These are phyloP conservation scores for Leptopilina clavipes DNA, from an alignment of 1,140 invertebrate genomes.

Conservation along the genomic window DNA sequence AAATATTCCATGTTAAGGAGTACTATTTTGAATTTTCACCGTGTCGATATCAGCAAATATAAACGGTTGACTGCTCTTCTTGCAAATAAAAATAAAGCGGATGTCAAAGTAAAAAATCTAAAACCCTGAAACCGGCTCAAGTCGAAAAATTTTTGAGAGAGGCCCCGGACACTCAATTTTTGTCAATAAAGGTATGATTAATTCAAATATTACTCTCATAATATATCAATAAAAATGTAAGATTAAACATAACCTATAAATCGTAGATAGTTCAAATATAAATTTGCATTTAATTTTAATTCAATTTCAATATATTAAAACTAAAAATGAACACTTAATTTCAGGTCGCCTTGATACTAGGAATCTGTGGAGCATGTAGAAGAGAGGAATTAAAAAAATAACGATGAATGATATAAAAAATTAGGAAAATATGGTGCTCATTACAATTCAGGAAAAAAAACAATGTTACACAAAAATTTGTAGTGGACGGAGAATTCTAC, in stretches of 20 bases:
- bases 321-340: too few relatives aligned
- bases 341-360: too few relatives aligned
- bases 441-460: conserved; percentile 36
- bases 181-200: conserved; percentile 42
- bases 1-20: conserved; percentile 35
- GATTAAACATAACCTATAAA: too few relatives aligned
- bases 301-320: too few relatives aligned
- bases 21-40: conserved; percentile 39
- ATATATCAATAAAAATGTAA: too few relatives aligned
- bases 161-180: not conserved
- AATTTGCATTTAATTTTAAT: too few relatives aligned
- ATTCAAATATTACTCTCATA: not conserved
- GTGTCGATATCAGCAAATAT: conserved; percentile 36
- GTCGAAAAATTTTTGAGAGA: conserved; percentile 40
- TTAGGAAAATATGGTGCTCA: conserved; percentile 6
- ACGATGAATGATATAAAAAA: not conserved
- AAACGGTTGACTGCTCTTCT: conserved; percentile 37
- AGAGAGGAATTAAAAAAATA: too few relatives aligned
- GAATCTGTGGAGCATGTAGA: too few relatives aligned
- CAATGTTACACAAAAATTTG: conserved; percentile 2
- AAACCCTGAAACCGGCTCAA: conserved; percentile 35
- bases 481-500: conserved; percentile 12
- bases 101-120: conserved; percentile 44
- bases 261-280: too few relatives aligned
- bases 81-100: conserved; percentile 36